Evolutionary conservation across 2,888 invertebrate genomes (phyloP), one percentile per base, ranked within the genome.

Genomic region (Minunthozetes semirufus): DNA sequence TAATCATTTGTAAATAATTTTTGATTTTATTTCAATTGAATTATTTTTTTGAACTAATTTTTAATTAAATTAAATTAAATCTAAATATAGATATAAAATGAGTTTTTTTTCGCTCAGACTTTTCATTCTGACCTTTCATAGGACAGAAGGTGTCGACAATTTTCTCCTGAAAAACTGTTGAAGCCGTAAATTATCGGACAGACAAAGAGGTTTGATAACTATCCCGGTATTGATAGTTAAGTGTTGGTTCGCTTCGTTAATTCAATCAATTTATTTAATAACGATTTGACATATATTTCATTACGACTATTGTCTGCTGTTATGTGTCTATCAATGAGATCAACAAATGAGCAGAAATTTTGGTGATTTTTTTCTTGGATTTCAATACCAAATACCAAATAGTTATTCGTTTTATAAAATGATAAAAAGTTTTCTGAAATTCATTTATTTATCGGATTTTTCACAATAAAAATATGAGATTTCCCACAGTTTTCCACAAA

Each of bases 241-340:
- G n/a, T 66, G 15, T 66, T 66, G 38, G n/a, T 29, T 66, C 38
- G 63, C 63, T 66, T 61, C 61, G 63, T 38, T 19, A 38, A 66
- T 66, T 66, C 63, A 38, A 66, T 66, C 63, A 38, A 66, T 38
- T 61, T 61, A 66, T 66, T 22, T 38, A 22, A 38, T 38, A 56
- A 27, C n/a, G 6, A 38, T 0, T 19, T 38, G 33, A 66, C 63
- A 66, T 38, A 66, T 38, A 38, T 66, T 66, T 59, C 50, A 29
- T 59, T 27, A 59, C 59, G 4, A 27, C 15, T 59, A 27, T 59
- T 27, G 59, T 29, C 29, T 59, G 15, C 0, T n/a, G 5, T 13
- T 9, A 42, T 59, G 1, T 59, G 17, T 29, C 59, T 59, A 9
- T 59, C 25, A 59, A 27, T 59, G 19, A 19, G 19, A 56, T 56